Conservation (phyloP, 2,888 invertebrate species). For the Campoplex nolae region DNA sequence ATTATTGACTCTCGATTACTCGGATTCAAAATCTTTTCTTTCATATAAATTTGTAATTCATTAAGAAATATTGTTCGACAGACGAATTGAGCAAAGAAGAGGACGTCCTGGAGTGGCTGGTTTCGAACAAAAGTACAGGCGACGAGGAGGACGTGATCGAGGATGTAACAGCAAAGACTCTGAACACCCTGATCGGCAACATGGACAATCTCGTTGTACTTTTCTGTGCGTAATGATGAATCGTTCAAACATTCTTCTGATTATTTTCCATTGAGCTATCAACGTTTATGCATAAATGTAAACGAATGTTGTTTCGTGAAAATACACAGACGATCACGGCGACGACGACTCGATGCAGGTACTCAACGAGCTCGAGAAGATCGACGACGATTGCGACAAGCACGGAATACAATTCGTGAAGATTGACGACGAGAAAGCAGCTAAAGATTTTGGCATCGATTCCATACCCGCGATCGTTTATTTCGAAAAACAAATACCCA, state of each 20-base stretch:
- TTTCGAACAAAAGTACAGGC: constrained; percentile 96
- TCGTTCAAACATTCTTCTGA: not conserved
- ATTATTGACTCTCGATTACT: not conserved
- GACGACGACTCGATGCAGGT: constrained; percentile 95
- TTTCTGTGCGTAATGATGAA: constrained; percentile 90
- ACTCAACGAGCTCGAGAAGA: constrained; percentile 94
- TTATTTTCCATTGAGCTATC: not conserved
- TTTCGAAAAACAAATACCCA: constrained; percentile 97
- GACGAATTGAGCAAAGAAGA: constrained; percentile 96
- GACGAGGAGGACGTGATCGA: constrained; percentile 98
- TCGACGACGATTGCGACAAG: constrained; percentile 96
- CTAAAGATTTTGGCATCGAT: constrained; percentile 94
- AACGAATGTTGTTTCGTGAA: not conserved
- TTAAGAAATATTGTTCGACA: constrained; percentile 76
- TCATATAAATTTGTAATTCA: not conserved
- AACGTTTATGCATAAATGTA: not conserved
- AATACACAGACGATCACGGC: constrained; percentile 92
- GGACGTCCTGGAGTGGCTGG: constrained; percentile 96
- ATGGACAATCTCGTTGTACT: constrained; percentile 96
- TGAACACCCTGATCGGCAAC: constrained; percentile 94
- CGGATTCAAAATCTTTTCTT: not conserved
- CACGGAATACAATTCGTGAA: constrained; percentile 97
- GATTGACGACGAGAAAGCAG: constrained; percentile 94
- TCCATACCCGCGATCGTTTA: constrained; percentile 93
- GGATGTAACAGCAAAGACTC: constrained; percentile 95